phyloP scores from a whole-genome alignment of 23 tunicate genomes.

The Botrylloides violaceus region DNA sequence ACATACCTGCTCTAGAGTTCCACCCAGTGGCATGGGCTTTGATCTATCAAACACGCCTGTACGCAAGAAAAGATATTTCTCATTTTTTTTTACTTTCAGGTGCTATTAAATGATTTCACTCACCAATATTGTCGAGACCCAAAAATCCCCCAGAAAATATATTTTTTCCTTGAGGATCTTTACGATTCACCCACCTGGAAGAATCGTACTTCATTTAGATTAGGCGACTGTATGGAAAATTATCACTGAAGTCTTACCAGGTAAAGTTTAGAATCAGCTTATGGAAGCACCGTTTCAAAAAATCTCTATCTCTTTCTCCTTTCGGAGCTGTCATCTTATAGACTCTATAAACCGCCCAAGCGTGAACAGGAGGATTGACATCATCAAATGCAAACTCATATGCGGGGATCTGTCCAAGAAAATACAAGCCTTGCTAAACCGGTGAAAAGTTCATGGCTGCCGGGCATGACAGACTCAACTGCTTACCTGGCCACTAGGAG shows the following conservation, averaged over 20 bases:
- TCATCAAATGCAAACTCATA: constrained; percentile 96
- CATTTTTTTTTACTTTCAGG: too few relatives aligned
- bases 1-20: constrained; percentile 75
- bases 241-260: constrained; percentile 28
- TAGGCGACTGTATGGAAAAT: neutral
- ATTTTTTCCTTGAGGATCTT: constrained; percentile 85
- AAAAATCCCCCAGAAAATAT: constrained; percentile 92
- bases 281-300: constrained; percentile 70
- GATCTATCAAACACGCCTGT: constrained; percentile 91
- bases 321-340: constrained; percentile 87
- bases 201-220: neutral
- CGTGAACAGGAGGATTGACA: constrained; percentile 93
- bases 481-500: constrained; percentile 85
- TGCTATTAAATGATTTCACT: too few relatives aligned
- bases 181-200: constrained; percentile 92
- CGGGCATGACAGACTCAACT: neutral
- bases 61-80: neutral
- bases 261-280: constrained; percentile 85
- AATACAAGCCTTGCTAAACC: neutral
- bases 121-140: constrained; percentile 89
- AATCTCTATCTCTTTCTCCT: constrained; percentile 69
- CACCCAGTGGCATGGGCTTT: constrained; percentile 85
- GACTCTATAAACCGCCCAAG: constrained; percentile 88
- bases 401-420: constrained; percentile 62
- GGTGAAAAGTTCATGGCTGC: neutral